phyloP scores from a whole-genome alignment of 1,140 invertebrate species.

The honey bee (Apis mellifera) region DNA sequence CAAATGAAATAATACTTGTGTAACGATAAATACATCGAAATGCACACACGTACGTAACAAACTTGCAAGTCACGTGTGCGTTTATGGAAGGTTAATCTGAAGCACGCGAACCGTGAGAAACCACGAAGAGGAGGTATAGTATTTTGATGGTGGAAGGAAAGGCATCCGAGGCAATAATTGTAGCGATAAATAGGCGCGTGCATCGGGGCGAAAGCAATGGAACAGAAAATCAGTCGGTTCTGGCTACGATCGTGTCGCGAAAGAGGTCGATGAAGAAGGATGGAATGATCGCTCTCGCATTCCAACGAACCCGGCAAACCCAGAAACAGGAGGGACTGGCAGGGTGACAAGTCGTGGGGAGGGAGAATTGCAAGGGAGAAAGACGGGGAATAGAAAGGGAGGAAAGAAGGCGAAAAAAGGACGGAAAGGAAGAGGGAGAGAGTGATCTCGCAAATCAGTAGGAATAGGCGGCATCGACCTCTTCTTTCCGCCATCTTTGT shows the following conservation, averaged over 20 bases:
- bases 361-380: constrained; percentile 8
- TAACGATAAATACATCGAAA: background rate
- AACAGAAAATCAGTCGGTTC: constrained; percentile 40
- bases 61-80: background rate
- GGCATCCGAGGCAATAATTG: constrained; percentile 29
- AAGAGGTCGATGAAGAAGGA: constrained; percentile 22
- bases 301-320: constrained; percentile 34
- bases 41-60: background rate
- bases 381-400: background rate
- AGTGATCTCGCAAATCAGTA: constrained; percentile 60
- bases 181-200: constrained; percentile 37
- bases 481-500: constrained; percentile 20
- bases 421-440: background rate
- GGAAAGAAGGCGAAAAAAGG: too few species aligned
- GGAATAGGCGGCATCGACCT: constrained; percentile 57
- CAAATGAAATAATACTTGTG: too few species aligned
- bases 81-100: background rate
- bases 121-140: background rate
- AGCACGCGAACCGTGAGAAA: background rate
- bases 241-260: constrained; percentile 1
- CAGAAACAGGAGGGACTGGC: constrained; percentile 26
- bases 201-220: constrained; percentile 5
- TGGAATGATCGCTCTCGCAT: constrained; percentile 21
- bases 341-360: constrained; percentile 23
- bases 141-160: background rate